phyloP scores from a whole-genome alignment of 2,888 invertebrate genomes.

The Disparrhopalites patrizii region DNA sequence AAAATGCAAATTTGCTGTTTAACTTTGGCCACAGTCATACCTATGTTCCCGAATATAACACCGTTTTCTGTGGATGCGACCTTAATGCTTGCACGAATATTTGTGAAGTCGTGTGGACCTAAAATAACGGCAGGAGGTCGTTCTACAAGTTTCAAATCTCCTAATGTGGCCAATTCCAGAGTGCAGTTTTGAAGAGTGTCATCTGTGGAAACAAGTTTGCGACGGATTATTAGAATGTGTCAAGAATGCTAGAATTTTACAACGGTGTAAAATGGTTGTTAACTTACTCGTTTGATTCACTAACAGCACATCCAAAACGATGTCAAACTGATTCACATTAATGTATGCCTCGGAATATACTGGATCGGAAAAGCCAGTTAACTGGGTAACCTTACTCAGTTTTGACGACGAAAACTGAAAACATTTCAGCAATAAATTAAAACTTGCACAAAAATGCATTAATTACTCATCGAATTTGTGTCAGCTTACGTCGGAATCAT shows the following conservation, averaged over 20 bases:
- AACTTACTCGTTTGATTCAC: conserved; percentile 88
- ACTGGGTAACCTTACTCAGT: conserved; percentile 76
- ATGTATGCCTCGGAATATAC: conserved; percentile 99
- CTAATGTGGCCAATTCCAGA: conserved; percentile 93
- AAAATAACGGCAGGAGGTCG: conserved; percentile 93
- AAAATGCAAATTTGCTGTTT: conserved; percentile 3
- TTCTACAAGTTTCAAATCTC: conserved; percentile 96
- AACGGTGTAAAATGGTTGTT: no score
- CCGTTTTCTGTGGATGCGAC: conserved; percentile 99
- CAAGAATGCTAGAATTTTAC: not conserved
- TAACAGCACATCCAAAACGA: conserved; percentile 94
- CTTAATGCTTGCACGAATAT: conserved; percentile 97
- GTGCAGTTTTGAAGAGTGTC: conserved; percentile 98
- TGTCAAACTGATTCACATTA: conserved; percentile 97
- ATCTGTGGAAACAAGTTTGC: conserved; percentile 55
- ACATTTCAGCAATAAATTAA: not conserved
- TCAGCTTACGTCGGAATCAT: conserved; percentile 52
- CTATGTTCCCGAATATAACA: conserved; percentile 98
- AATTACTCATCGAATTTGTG: not conserved
- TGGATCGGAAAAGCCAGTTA: conserved; percentile 98
- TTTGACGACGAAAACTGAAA: conserved; percentile 55
- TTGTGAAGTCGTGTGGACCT: conserved; percentile 94
- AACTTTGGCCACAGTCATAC: no score
- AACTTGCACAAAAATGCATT: not conserved
- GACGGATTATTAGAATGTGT: no score